phyloP scores from a whole-genome alignment of 2,797 vertebrate species.

The Yasuhikotakia modesta region DNA sequence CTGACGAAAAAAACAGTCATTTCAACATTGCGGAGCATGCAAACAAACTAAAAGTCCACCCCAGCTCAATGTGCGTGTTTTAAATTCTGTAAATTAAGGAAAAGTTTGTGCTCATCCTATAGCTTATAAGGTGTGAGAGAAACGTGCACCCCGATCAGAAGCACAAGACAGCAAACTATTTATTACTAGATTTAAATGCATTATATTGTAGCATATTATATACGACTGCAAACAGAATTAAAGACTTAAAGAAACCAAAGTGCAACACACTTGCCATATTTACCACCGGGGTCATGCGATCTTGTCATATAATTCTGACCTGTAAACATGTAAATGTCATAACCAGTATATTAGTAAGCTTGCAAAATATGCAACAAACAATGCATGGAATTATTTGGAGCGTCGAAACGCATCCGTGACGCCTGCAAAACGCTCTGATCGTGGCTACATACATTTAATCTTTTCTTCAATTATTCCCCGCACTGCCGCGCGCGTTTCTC shows the following conservation, averaged over 20 bases:
- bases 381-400: slow-evolving; percentile 38
- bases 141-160: slow-evolving; percentile 19
- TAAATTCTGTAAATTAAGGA: slow-evolving; percentile 35
- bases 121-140: neutral
- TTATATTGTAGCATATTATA: neutral
- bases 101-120: slow-evolving; percentile 32
- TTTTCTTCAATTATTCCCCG: slow-evolving; percentile 51
- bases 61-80: slow-evolving; percentile 45
- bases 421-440: neutral
- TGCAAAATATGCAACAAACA: slow-evolving; percentile 25
- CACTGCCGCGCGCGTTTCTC: slow-evolving; percentile 47
- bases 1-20: slow-evolving; percentile 69
- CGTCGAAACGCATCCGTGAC: slow-evolving; percentile 28
- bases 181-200: slow-evolving; percentile 4
- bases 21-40: slow-evolving; percentile 67
- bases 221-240: neutral
- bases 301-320: slow-evolving; percentile 8
- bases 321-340: slow-evolving; percentile 6
- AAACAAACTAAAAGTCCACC: slow-evolving; percentile 34
- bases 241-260: neutral
- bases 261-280: neutral
- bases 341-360: slow-evolving; percentile 17
- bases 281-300: neutral
- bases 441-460: slow-evolving; percentile 34
- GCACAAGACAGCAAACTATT: neutral